A percentile compares a stretch with the other conserved stretches of the same genome.
Evolutionary conservation across 2,888 invertebrate genomes (phyloP).

Genomic region (Pseudococcus viburni): DNA sequence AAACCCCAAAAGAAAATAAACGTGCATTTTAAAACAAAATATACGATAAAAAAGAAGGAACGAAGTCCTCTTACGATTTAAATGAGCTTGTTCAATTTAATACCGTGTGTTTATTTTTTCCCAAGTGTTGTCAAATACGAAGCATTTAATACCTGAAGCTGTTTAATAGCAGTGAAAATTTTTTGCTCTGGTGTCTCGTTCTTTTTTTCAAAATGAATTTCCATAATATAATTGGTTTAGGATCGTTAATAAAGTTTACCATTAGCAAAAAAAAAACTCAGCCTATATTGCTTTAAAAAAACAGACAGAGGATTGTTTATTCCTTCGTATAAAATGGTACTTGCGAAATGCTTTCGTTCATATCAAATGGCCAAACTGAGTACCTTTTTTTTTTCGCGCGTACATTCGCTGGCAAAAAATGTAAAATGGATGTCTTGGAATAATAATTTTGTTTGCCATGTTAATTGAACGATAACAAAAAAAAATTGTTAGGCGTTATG

Average conservation of each 20-base stretch:
- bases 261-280: not conserved
- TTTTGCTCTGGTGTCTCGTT: not conserved
- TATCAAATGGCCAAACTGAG: not conserved
- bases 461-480: constrained; percentile 34
- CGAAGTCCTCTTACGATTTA: not conserved
- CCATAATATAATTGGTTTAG: constrained; percentile 45
- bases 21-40: not conserved
- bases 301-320: constrained; percentile 24
- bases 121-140: not conserved
- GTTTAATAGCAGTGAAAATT: not conserved
- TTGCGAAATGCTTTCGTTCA: constrained; percentile 2
- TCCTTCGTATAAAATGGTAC: not conserved
- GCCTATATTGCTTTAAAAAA: constrained; percentile 22
- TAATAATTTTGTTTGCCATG: constrained; percentile 29
- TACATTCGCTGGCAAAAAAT: not conserved
- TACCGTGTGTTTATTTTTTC: not conserved
- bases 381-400: not conserved
- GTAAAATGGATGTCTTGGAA: not conserved
- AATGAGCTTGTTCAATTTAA: constrained; percentile 1
- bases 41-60: not conserved
- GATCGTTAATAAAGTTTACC: constrained; percentile 23
- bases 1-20: not conserved
- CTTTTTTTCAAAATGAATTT: constrained; percentile 1
- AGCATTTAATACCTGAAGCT: constrained; percentile 31
- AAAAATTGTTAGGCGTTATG: not conserved